phyloP scores from a whole-genome alignment of 2,113 vertebrate genomes.

The Progne subis region DNA sequence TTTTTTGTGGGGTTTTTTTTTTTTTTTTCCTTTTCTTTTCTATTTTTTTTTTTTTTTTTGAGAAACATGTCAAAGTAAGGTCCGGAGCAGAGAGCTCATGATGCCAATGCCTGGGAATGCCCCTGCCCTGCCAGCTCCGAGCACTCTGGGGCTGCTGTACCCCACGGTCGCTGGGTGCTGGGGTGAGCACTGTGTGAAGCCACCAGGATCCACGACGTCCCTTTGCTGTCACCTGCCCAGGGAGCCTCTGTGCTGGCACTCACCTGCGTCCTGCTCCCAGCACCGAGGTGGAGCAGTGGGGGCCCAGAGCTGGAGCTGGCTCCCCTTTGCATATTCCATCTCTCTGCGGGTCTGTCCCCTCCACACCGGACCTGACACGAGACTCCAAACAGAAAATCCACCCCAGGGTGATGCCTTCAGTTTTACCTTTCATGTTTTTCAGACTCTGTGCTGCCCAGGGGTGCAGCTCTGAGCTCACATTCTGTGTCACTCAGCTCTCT shows the following conservation, averaged over 20 bases:
- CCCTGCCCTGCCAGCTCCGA: not conserved
- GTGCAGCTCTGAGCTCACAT: not conserved
- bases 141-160: fast-evolving
- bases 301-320: not conserved
- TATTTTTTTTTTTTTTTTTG: not conserved
- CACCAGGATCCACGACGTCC: not conserved
- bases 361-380: fast-evolving
- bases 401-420: not conserved
- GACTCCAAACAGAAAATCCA: not conserved
- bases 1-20: too few relatives aligned
- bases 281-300: fast-evolving
- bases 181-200: not conserved
- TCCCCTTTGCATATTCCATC: not conserved
- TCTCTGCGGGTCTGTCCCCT: not conserved
- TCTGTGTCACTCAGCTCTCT: not conserved
- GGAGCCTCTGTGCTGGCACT: not conserved
- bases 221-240: not conserved
- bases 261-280: not conserved
- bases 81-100: not conserved
- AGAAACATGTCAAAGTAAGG: slow-evolving; percentile 55
- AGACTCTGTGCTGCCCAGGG: not conserved
- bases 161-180: not conserved
- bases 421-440: not conserved
- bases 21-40: not conserved
- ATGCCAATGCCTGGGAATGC: not conserved